phyloP scores from a whole-genome alignment of 2,888 invertebrate genomes.

The Micropterix aruncella region DNA sequence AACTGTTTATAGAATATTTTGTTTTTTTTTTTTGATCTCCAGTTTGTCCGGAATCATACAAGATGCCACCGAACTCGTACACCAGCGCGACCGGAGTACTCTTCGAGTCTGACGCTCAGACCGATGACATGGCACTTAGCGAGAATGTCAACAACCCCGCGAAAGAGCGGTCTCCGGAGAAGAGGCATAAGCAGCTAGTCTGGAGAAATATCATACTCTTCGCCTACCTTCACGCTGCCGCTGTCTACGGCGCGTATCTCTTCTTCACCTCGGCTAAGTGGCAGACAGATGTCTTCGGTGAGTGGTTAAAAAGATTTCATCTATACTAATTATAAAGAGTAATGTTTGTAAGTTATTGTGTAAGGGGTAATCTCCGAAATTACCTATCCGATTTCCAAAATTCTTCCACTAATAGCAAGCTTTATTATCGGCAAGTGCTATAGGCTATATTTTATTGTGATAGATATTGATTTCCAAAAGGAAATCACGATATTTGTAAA shows the following conservation, averaged over 20 bases:
- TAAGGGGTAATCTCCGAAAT: no score
- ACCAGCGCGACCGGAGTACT: slow-evolving; percentile 29
- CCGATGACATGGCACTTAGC: slow-evolving; percentile 27
- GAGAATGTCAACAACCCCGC: slow-evolving; percentile 12
- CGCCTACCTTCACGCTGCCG: slow-evolving; percentile 57
- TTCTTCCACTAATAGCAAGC: no score
- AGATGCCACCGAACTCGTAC: slow-evolving; percentile 31
- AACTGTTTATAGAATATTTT: no score
- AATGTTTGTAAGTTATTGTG: no score
- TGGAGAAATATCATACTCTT: slow-evolving; percentile 79
- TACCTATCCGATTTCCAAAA: no score
- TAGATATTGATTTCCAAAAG: no score
- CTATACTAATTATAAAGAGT: no score
- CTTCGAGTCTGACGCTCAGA: slow-evolving; percentile 32
- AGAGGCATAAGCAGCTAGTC: slow-evolving; percentile 45
- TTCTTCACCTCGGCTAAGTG: slow-evolving; percentile 61
- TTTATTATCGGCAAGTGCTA: no score
- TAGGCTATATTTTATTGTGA: no score
- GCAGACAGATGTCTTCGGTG: slow-evolving; percentile 57
- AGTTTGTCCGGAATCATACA: slow-evolving; percentile 14
- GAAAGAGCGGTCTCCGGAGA: slow-evolving; percentile 37
- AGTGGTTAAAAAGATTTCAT: no score
- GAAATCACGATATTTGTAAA: no score
- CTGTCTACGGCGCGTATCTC: slow-evolving; percentile 62
- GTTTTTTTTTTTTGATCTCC: slow-evolving; percentile 10